These are phyloP conservation scores for Buteo buteo DNA, from an alignment of 2,113 vertebrate genomes.

Conservation along the genomic window DNA sequence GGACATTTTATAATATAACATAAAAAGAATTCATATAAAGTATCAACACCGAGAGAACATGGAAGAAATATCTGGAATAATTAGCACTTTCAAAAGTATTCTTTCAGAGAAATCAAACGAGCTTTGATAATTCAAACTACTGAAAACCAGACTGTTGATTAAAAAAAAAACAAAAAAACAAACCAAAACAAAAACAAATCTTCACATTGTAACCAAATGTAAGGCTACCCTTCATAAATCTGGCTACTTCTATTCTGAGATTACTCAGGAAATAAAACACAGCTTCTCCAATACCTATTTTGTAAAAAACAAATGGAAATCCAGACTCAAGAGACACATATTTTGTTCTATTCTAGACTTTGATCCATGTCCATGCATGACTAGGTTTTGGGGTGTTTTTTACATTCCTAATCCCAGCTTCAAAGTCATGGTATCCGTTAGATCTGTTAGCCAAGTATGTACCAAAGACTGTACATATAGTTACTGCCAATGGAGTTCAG, in stretches of 20 bases:
- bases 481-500: background rate
- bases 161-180: background rate
- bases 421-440: background rate
- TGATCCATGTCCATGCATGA: background rate
- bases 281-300: background rate
- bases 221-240: background rate
- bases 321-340: background rate
- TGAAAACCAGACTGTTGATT: background rate
- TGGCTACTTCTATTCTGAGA: background rate
- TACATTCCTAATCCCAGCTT: background rate
- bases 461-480: background rate
- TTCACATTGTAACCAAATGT: background rate
- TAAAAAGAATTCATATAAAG: background rate
- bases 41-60: background rate
- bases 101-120: background rate
- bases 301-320: background rate
- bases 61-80: background rate
- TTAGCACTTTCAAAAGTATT: background rate
- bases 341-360: background rate
- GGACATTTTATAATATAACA: background rate
- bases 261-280: background rate
- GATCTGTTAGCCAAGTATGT: background rate
- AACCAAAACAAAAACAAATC: background rate
- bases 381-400: background rate
- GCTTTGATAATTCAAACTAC: background rate